Evolutionary conservation across 37 sponge, comb jelly and placozoan species (phyloP), one percentile per base, ranked within the genome.

Genomic region (Chondrosia reniformis): DNA sequence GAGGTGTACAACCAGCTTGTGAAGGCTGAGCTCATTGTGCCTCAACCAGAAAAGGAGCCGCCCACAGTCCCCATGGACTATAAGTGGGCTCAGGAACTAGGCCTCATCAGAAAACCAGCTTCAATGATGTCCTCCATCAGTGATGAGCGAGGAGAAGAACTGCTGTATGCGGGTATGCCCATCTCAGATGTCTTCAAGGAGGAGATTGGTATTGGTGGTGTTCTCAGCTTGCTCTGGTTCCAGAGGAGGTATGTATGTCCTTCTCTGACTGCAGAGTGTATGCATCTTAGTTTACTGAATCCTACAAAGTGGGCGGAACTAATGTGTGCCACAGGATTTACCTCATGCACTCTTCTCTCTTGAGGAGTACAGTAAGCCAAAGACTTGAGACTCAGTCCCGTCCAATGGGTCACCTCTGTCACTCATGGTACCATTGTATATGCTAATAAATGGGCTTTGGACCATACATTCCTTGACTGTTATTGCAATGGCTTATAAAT

Each of bases 51-150:
- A 80, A 81, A 66, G 43, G 85, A 84, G 42, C 98, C 98, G 2
- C 98, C 95, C 21, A 81, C 87, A 6, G 82, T 97, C 0, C 98
- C 98, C 33, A 97, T 97, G 92, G 98, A 97, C 93, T 97, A 94
- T 88, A 75, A 74, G 37, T 97, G 98, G 98, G 98, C 98, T 0
- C 90, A 91, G 89, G 94, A 91, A 80, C 88, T 94, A 0, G 97
- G 97, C 0, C 87, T 97, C 39, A 88, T 97, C 46, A 81, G 97
- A 28, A 97, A 97, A 66, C 92, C 94, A 38, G 63, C 97, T 54
- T 79, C 92, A 52, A 87, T 97, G 85, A 91, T 97, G 89, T 82
- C 89, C 75, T 91, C 87, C 55, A 97, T 97, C 54, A 87, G 92
- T 81, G 97, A 97, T 78, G 97, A 97, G 86, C 84, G 97, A 52